phyloP scores from a whole-genome alignment of 2,797 vertebrate genomes.

The Eulemur albifrons region DNA sequence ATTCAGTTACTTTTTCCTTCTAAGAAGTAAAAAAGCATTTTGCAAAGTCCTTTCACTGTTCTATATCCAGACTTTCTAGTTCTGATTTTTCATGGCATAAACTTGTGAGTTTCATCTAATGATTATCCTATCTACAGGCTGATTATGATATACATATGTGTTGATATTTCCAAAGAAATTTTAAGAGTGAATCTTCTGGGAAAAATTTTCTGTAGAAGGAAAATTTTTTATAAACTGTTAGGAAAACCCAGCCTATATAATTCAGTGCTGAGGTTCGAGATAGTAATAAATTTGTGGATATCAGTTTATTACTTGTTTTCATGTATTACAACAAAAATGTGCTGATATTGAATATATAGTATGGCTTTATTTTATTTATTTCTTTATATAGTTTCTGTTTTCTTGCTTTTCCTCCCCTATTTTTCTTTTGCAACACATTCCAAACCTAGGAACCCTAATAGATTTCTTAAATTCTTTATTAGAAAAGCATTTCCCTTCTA shows the following conservation, averaged over 20 bases:
- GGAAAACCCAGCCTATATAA: background rate
- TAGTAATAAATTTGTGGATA: background rate
- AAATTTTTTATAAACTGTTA: constrained; percentile 17
- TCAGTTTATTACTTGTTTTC: background rate
- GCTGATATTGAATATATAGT: background rate
- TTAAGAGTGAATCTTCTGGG: background rate
- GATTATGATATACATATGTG: background rate
- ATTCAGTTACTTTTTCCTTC: background rate
- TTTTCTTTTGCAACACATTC: background rate
- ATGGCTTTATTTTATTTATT: background rate
- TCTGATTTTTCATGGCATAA: constrained; percentile 17
- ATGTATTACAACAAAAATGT: background rate
- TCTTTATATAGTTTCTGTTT: background rate
- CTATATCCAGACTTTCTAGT: background rate
- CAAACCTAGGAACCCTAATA: background rate
- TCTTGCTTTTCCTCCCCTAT: background rate
- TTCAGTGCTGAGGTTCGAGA: background rate
- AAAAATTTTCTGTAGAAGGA: background rate
- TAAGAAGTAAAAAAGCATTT: constrained; percentile 33
- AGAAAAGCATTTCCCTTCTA: background rate
- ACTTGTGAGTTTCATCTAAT: background rate
- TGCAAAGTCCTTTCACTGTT: background rate
- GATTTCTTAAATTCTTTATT: background rate
- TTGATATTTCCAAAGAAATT: constrained; percentile 38
- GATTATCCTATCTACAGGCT: background rate